Evolutionary conservation across 2,888 invertebrate genomes (phyloP).

Genomic region (Caprella mutica): DNA sequence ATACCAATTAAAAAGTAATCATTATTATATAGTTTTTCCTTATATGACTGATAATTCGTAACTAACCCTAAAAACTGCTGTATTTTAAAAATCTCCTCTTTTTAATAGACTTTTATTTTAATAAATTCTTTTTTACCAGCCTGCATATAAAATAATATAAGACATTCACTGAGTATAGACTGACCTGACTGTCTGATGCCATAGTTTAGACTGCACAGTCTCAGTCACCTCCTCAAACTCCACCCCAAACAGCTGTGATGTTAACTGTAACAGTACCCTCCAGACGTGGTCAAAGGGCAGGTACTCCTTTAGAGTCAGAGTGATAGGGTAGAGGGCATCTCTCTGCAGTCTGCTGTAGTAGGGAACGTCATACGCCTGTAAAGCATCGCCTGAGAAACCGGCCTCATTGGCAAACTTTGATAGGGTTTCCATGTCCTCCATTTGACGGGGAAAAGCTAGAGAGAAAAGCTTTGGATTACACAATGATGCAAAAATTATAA

Average conservation of each 20-base stretch:
- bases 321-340: not conserved
- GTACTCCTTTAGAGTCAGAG: too few relatives aligned
- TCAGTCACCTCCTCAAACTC: constrained; percentile 53
- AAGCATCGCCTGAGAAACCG: constrained; percentile 51
- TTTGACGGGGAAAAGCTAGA: constrained; percentile 59
- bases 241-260: constrained; percentile 65
- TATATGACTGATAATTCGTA: too few relatives aligned
- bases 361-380: constrained; percentile 72
- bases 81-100: too few relatives aligned
- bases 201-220: constrained; percentile 51
- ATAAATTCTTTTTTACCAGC: too few relatives aligned
- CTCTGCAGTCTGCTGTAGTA: constrained; percentile 58
- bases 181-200: constrained; percentile 79
- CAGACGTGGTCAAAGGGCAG: constrained; percentile 72
- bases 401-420: constrained; percentile 59
- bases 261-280: constrained; percentile 61
- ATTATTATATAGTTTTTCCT: too few relatives aligned
- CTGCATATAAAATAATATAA: too few relatives aligned
- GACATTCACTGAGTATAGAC: too few relatives aligned
- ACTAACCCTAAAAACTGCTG: too few relatives aligned
- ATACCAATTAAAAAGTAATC: too few relatives aligned
- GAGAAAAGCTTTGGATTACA: constrained; percentile 18
- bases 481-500: not conserved
- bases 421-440: constrained; percentile 58
- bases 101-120: too few relatives aligned